A percentile compares a stretch with the other conserved stretches of the same genome.
phyloP scores from a whole-genome alignment of 2,888 invertebrate species.

The Acanthoscelides obtectus region DNA sequence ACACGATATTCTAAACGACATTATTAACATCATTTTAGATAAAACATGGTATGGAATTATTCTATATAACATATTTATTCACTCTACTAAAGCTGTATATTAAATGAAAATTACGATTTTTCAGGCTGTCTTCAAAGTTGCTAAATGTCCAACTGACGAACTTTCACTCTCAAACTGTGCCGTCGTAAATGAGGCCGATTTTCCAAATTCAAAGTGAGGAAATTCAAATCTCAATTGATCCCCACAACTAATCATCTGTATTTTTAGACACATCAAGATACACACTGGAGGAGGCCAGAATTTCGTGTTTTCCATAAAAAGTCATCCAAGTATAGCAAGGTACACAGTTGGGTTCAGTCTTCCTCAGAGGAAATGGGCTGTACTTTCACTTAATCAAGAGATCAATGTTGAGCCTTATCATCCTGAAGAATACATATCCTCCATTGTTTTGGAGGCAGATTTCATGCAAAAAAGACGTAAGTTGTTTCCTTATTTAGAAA shows the following conservation, averaged over 20 bases:
- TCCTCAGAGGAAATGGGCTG: conserved; percentile 95
- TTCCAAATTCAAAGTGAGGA: conserved; percentile 76
- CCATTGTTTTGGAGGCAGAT: conserved; percentile 84
- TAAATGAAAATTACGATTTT: conserved; percentile 17
- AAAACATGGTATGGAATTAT: conserved; percentile 24
- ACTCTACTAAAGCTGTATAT: conserved; percentile 24
- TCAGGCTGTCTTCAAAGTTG: conserved; percentile 73
- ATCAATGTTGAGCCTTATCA: conserved; percentile 80
- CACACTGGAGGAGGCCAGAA: conserved; percentile 74
- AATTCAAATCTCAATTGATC: conserved; percentile 1
- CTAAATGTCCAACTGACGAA: conserved; percentile 88
- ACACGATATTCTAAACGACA: conserved; percentile 48
- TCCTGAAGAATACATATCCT: conserved; percentile 76
- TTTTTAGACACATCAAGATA: conserved; percentile 75
- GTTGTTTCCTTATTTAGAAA: conserved; percentile 27
- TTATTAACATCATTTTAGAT: background rate
- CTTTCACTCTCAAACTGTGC: conserved; percentile 89
- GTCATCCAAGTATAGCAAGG: conserved; percentile 69
- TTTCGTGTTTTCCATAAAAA: conserved; percentile 79
- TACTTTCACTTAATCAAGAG: conserved; percentile 86
- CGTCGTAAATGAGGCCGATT: conserved; percentile 78
- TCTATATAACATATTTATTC: background rate
- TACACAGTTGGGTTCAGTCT: conserved; percentile 88
- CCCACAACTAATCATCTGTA: background rate
- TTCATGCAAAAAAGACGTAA: conserved; percentile 92